Percentiles rank a stretch among this genome's conserved stretches.
These are phyloP conservation scores for Crotalus viridis DNA, from an alignment of 2,113 vertebrate species.

Conservation along the genomic window DNA sequence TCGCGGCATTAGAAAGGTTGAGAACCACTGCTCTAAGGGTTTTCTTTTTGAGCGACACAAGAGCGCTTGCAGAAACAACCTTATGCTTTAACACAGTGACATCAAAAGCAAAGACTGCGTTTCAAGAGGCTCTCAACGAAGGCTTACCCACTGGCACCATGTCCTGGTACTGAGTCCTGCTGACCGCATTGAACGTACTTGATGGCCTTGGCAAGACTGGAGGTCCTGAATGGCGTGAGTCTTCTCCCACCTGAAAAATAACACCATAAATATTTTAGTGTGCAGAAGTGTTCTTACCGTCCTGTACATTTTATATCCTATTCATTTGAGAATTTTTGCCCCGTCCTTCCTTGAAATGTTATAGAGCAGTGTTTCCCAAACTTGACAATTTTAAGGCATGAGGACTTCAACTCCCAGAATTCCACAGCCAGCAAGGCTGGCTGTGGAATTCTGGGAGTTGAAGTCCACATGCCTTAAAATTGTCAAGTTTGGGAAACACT, in stretches of 20 bases:
- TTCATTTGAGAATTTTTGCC: not conserved
- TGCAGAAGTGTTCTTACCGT: not conserved
- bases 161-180: slow-evolving; percentile 90
- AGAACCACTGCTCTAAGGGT: not conserved
- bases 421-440: too few relatives aligned
- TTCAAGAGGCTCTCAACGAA: not conserved
- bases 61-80: not conserved
- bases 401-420: too few relatives aligned
- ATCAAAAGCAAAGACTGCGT: not conserved
- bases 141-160: slow-evolving; percentile 93
- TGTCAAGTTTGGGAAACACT: too few relatives aligned
- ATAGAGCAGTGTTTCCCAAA: not conserved
- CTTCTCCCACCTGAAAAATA: slow-evolving; percentile 86
- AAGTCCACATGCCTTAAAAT: too few relatives aligned
- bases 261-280: slow-evolving; percentile 21
- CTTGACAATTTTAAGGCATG: too few relatives aligned
- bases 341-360: not conserved
- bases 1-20: too few relatives aligned
- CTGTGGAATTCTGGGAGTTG: too few relatives aligned
- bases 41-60: not conserved
- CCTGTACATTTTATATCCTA: not conserved
- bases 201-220: slow-evolving; percentile 87
- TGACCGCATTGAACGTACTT: slow-evolving; percentile 92
- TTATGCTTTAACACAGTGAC: not conserved
- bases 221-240: slow-evolving; percentile 85